These are phyloP conservation scores for Panthera uncia DNA, from an alignment of 2,113 vertebrate species.

Conservation along the genomic window DNA sequence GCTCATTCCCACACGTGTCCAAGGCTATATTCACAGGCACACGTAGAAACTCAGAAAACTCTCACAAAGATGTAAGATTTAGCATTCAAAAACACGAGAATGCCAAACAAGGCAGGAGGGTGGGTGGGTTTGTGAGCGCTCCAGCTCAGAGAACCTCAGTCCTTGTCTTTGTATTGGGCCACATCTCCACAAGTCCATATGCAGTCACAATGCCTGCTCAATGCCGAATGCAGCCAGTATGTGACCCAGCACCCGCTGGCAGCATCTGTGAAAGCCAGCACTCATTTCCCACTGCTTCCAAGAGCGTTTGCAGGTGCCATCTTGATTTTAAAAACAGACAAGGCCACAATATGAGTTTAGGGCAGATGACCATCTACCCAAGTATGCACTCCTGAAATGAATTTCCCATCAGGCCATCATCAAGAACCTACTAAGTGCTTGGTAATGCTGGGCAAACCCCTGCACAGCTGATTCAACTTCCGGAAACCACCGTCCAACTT, in stretches of 20 bases:
- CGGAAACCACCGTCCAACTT: neutral
- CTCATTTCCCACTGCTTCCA: neutral
- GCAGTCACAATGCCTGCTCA: neutral
- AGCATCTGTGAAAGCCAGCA: neutral
- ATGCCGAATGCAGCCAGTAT: accelerated
- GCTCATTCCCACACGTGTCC: neutral
- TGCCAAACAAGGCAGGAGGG: neutral
- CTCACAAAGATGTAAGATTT: neutral
- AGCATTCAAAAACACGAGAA: neutral
- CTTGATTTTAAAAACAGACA: neutral
- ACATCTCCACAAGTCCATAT: neutral
- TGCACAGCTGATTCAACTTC: neutral
- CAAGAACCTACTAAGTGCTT: conserved; percentile 10
- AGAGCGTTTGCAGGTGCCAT: neutral
- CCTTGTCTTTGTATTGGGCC: neutral
- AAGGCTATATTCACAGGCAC: neutral
- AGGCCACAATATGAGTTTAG: neutral
- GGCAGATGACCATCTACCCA: neutral
- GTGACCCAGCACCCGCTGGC: neutral
- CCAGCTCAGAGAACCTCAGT: neutral
- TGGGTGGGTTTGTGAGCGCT: neutral
- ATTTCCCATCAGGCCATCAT: neutral
- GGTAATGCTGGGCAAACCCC: neutral
- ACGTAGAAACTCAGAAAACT: neutral
- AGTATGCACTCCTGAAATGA: neutral